Base-by-base conservation (phyloP, 2,113 vertebrate genomes). In the Suncus etruscus region DNA sequence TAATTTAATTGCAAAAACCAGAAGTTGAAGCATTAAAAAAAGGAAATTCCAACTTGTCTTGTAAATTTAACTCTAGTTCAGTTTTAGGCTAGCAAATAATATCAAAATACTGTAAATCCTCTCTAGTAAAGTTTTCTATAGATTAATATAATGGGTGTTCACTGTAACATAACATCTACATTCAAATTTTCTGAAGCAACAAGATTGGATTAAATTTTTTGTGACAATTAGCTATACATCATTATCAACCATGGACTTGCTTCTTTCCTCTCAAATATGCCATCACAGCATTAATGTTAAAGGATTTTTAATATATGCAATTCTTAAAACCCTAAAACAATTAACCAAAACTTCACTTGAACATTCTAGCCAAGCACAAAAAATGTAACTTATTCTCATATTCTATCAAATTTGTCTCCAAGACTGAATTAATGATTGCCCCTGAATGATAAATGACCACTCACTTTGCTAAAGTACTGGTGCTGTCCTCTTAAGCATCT, bases 131-230 rank as follows among this genome's bases (percentile, higher is more conserved):
- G 74, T 82, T 76, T 78, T 3, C 14, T 87, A 25, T 78, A 66
- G 29, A 69, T 88, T 90, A 83, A 80, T n/a, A 69, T 14, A 65
- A 50, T 89, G 14, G 10, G 8, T 86, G 58, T 47, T 32, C n/a
- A 72, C 11, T 79, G 61, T 92, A 95, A 81, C 63, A 20, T 92
- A 86, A 83, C 54, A 66, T 86, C 50, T 50, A 83, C 3, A 15
- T 72, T 86, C 69, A 93, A 68, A 77, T 79, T 95, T 92, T 93
- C 63, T 81, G 76, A 96, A 94, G 83, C 10, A 83, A 51, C 70
- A 95, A 78, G 85, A 94, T 89, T 75, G 95, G 93, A 95, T 87
- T 91, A 81, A 25, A 54, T 79, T 91, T 73, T 27, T 95, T 92
- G 94, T 83, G 74, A 61, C 72, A 93, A 95, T 50, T 3, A 95